Evolutionary conservation across 2,113 vertebrate species (phyloP).

Genomic region (Dasypus novemcinctus): DNA sequence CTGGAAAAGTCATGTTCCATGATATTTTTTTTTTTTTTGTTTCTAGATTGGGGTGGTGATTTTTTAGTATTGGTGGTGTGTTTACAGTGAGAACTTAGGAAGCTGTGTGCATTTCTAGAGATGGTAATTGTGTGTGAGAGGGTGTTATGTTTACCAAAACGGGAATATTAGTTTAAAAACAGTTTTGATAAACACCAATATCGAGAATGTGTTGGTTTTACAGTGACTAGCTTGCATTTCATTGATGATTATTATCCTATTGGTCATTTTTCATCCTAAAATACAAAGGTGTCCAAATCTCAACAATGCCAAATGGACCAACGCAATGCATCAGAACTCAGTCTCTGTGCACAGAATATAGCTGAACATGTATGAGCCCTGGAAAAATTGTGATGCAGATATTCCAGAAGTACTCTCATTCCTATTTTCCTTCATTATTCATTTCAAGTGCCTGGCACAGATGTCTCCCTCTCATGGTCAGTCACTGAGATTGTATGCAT

Average conservation of each 20-base stretch:
- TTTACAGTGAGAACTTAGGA: background rate
- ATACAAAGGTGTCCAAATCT: background rate
- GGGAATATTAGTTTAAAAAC: background rate
- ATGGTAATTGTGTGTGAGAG: too few species aligned
- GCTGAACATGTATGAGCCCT: background rate
- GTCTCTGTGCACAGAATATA: background rate
- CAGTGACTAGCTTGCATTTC: background rate
- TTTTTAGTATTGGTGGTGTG: background rate
- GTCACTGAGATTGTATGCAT: background rate
- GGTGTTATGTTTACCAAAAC: background rate
- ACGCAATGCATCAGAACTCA: background rate
- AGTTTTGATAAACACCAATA: background rate
- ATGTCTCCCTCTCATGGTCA: background rate
- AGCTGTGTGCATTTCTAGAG: background rate
- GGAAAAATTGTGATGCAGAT: background rate
- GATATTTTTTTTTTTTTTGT: background rate
- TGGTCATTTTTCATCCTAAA: background rate
- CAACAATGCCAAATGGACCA: background rate
- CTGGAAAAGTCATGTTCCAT: background rate
- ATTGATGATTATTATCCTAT: background rate
- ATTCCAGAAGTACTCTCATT: background rate
- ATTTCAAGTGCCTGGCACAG: background rate
- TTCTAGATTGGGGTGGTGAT: background rate
- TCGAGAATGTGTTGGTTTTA: background rate
- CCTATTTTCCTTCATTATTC: background rate